These are phyloP conservation scores for Odontomyia ornata DNA, from an alignment of 2,888 invertebrate genomes.

Conservation along the genomic window DNA sequence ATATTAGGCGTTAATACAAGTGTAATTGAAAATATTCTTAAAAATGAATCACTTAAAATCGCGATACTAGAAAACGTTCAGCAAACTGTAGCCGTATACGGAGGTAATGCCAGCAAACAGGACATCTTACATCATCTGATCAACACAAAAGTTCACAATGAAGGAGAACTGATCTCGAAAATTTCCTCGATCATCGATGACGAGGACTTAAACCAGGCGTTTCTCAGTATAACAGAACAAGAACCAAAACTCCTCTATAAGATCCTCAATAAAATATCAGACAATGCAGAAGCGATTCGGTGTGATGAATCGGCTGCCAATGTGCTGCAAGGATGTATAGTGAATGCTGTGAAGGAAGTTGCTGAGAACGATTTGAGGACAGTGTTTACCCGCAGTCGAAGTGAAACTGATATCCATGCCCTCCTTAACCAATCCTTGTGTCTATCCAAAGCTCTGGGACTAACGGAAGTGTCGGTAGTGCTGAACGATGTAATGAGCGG, in stretches of 20 bases:
- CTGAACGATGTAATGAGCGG: conserved; percentile 46
- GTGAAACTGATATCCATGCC: conserved; percentile 57
- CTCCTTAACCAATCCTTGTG: conserved; percentile 73
- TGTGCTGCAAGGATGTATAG: conserved; percentile 74
- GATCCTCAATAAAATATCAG: conserved; percentile 69
- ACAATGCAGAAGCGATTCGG: conserved; percentile 66
- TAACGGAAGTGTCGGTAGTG: conserved; percentile 58
- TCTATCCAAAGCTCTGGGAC: conserved; percentile 74
- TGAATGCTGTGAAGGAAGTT: conserved; percentile 71
- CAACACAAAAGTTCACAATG: conserved; percentile 60
- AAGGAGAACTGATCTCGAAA: conserved; percentile 71
- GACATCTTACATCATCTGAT: conserved; percentile 28
- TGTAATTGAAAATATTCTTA: conserved; percentile 72
- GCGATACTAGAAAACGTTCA: conserved; percentile 42
- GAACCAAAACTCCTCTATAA: conserved; percentile 54
- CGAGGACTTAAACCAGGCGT: conserved; percentile 72
- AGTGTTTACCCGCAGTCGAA: conserved; percentile 47
- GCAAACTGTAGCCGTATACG: conserved; percentile 50
- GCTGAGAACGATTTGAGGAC: conserved; percentile 63
- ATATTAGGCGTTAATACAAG: conserved; percentile 54
- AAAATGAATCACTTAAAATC: conserved; percentile 64
- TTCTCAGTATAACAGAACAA: conserved; percentile 56
- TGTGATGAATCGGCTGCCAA: conserved; percentile 67
- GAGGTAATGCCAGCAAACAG: conserved; percentile 61
- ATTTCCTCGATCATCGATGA: conserved; percentile 72